Percentiles rank a stretch among this genome's conserved stretches.
phyloP scores from a whole-genome alignment of 2,888 invertebrate species.

The Endotricha flammealis region DNA sequence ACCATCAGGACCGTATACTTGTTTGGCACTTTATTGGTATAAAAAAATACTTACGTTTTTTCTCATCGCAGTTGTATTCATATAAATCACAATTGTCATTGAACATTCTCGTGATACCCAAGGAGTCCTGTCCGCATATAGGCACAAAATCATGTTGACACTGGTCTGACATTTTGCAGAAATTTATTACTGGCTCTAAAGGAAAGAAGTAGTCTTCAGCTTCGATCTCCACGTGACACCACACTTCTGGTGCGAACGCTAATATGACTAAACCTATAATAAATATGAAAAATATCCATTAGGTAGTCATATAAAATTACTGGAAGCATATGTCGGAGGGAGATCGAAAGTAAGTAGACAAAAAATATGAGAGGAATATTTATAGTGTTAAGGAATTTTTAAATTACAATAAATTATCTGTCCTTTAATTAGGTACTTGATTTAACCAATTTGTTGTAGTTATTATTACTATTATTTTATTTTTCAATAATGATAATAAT shows the following conservation, averaged over 20 bases:
- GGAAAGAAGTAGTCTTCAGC: constrained; percentile 72
- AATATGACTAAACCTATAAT: constrained; percentile 51
- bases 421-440: no score
- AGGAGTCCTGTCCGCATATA: constrained; percentile 64
- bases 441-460: no score
- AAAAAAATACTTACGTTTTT: constrained; percentile 59
- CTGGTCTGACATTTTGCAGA: constrained; percentile 65
- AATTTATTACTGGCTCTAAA: constrained; percentile 66
- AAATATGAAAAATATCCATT: no score
- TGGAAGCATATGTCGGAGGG: no score
- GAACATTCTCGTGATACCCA: constrained; percentile 63
- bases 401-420: no score
- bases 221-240: constrained; percentile 66
- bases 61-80: constrained; percentile 69
- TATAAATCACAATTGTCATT: constrained; percentile 65
- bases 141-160: constrained; percentile 67
- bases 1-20: no score
- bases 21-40: background rate
- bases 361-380: no score
- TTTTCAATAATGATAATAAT: no score
- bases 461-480: no score
- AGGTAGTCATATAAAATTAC: no score
- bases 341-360: no score
- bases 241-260: constrained; percentile 46
- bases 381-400: no score